Evolutionary conservation across 2,888 invertebrate genomes (phyloP).

Genomic region (Temnothorax ravouxi): DNA sequence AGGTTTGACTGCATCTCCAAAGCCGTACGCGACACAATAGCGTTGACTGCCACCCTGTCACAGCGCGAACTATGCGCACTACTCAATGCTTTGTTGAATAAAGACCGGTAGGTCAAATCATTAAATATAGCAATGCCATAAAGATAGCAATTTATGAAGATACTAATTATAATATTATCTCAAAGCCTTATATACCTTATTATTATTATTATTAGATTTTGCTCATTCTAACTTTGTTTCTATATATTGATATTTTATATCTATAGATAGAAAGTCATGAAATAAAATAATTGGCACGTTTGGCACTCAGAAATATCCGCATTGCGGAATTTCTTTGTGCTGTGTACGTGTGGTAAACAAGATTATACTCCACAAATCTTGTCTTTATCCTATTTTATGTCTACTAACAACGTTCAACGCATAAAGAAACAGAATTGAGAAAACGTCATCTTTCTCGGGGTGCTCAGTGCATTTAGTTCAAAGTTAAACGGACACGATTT

Average conservation of each 20-base stretch:
- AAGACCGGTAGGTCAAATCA: background rate
- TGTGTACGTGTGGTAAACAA: slow-evolving; percentile 6
- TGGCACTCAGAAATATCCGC: background rate
- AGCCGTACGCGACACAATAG: slow-evolving; percentile 26
- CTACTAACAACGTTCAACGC: background rate
- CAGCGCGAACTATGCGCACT: background rate
- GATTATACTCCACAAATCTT: slow-evolving; percentile 4
- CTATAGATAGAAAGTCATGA: background rate
- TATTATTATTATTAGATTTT: background rate
- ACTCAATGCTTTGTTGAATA: background rate
- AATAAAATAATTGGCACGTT: slow-evolving; percentile 8
- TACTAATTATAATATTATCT: background rate
- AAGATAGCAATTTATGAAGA: background rate
- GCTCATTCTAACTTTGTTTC: background rate
- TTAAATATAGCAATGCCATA: background rate
- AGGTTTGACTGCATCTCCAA: slow-evolving; percentile 44
- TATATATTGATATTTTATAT: background rate
- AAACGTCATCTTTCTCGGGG: background rate
- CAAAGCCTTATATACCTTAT: background rate
- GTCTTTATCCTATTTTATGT: background rate
- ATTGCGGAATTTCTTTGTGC: slow-evolving; percentile 14
- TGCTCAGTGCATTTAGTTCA: slow-evolving; percentile 17
- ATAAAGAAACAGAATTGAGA: background rate
- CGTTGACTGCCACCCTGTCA: background rate
- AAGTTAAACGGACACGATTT: slow-evolving; percentile 47